A percentile compares a stretch with the other conserved stretches of the same genome.
Evolutionary conservation across 2,113 vertebrate genomes (phyloP).

Genomic region (Pelusios castaneus): DNA sequence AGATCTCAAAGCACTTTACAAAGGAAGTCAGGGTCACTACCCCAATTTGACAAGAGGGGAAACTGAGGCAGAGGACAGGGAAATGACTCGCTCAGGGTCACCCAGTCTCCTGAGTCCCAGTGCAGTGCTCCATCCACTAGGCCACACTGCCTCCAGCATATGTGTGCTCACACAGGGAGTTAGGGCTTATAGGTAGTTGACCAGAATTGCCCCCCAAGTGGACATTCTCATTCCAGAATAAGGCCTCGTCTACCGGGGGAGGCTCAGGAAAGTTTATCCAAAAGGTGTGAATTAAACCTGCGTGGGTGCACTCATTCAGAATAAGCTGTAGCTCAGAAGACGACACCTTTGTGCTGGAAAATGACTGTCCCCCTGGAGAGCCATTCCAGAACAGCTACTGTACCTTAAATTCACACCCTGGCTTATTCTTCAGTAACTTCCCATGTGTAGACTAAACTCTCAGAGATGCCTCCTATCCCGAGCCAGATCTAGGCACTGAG

Average conservation of each 20-base stretch:
- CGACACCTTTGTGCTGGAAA: too few relatives aligned
- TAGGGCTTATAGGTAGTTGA: neutral
- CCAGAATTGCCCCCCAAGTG: neutral
- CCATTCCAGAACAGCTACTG: too few relatives aligned
- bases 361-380: too few relatives aligned
- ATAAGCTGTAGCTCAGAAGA: neutral
- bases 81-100: neutral
- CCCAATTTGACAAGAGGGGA: neutral
- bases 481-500: neutral
- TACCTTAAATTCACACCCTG: too few relatives aligned
- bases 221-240: neutral
- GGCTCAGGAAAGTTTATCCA: neutral
- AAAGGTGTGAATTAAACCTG: neutral
- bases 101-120: neutral
- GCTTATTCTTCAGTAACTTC: too few relatives aligned
- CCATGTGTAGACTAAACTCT: neutral
- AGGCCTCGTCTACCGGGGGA: neutral
- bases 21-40: neutral
- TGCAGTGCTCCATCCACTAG: neutral
- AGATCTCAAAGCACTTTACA: neutral
- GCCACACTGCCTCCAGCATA: neutral
- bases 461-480: neutral
- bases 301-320: neutral
- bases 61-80: neutral
- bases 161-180: neutral